These are phyloP conservation scores for Furcula furcula DNA, from an alignment of 2,888 invertebrate genomes.

Conservation along the genomic window DNA sequence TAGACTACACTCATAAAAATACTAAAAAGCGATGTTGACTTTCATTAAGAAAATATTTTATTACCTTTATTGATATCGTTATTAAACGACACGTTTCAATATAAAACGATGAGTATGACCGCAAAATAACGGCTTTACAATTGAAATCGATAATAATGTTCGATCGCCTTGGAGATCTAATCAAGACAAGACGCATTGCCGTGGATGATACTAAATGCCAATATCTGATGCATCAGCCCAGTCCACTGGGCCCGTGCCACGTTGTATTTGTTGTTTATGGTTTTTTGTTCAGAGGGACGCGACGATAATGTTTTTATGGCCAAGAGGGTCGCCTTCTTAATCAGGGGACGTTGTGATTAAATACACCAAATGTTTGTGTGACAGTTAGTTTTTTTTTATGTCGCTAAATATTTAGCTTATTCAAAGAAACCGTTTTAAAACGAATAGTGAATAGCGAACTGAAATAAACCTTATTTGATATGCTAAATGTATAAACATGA, in stretches of 20 bases:
- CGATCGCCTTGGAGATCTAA: constrained; percentile 49
- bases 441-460: too few species aligned
- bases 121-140: constrained; percentile 51
- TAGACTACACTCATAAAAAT: too few species aligned
- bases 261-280: constrained; percentile 80
- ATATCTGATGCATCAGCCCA: constrained; percentile 70
- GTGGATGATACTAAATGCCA: constrained; percentile 74
- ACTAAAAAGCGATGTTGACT: too few species aligned
- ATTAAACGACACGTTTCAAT: constrained; percentile 14
- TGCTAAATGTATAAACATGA: too few species aligned
- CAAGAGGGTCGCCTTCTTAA: constrained; percentile 69
- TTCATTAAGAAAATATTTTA: too few species aligned
- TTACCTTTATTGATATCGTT: neutral
- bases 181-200: constrained; percentile 64
- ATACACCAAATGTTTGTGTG: constrained; percentile 57
- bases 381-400: constrained; percentile 14
- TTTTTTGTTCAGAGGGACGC: constrained; percentile 75
- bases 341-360: constrained; percentile 79
- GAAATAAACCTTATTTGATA: too few species aligned
- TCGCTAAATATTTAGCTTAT: too few species aligned
- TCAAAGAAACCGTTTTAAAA: too few species aligned
- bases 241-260: constrained; percentile 48
- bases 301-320: constrained; percentile 81
- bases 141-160: constrained; percentile 58
- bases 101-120: constrained; percentile 33